Percentiles rank a stretch among this genome's conserved stretches.
Conservation (phyloP, 2,113 vertebrate genomes). For the Panthera uncia region DNA sequence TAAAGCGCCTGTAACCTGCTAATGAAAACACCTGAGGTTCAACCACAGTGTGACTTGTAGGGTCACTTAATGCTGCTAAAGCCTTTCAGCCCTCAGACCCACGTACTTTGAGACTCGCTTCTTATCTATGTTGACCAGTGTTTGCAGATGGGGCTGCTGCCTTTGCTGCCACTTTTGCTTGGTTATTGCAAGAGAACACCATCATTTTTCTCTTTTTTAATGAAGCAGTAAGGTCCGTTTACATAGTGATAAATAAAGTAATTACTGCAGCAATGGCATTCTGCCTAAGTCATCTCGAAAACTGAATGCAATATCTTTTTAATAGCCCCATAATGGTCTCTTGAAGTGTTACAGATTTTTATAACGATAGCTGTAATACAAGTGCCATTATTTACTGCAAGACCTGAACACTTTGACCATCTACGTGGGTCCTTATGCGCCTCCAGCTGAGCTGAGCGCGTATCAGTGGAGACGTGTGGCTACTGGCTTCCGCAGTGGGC, state of each 20-base stretch:
- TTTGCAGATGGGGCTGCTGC: background rate
- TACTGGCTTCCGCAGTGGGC: fast-evolving
- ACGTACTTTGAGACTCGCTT: background rate
- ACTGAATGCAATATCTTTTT: constrained; percentile 80
- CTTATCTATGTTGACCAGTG: background rate
- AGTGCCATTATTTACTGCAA: constrained; percentile 79
- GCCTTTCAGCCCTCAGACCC: background rate
- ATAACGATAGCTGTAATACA: constrained; percentile 75
- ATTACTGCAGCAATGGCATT: constrained; percentile 79
- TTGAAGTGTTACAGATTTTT: constrained; percentile 82
- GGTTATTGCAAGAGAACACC: constrained; percentile 57
- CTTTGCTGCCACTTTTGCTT: background rate
- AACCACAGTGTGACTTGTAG: background rate
- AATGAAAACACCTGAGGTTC: background rate
- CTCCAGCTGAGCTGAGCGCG: background rate
- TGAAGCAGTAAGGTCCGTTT: constrained; percentile 85
- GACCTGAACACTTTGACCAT: constrained; percentile 47
- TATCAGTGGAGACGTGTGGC: fast-evolving
- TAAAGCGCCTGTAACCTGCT: background rate
- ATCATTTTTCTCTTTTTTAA: constrained; percentile 81
- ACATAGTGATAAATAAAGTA: constrained; percentile 85
- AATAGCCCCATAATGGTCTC: constrained; percentile 82
- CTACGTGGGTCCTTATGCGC: background rate
- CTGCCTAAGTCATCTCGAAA: constrained; percentile 82
- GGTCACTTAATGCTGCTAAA: background rate